phyloP scores from a whole-genome alignment of 2,888 invertebrate species.

The Pediacus dermestoides region DNA sequence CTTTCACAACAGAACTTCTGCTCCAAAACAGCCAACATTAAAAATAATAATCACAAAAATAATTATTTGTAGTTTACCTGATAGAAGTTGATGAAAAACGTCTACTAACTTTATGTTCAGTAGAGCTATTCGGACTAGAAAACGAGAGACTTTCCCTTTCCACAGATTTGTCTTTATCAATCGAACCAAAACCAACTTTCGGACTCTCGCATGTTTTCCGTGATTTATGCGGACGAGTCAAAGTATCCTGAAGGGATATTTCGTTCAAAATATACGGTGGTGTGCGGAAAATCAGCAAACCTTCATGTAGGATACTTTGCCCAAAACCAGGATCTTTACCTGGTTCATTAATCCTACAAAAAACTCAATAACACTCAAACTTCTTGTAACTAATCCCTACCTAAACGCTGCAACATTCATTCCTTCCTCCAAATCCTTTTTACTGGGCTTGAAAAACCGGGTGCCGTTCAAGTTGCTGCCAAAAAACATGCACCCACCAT shows the following conservation, averaged over 20 bases:
- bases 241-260: conserved; percentile 68
- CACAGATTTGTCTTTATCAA: conserved; percentile 32
- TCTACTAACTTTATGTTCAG: conserved; percentile 48
- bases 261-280: conserved; percentile 80
- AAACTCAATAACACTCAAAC: conserved; percentile 11
- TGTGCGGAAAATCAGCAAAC: conserved; percentile 84
- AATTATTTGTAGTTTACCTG: conserved; percentile 42
- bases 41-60: conserved; percentile 10
- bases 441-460: conserved; percentile 81
- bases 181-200: conserved; percentile 23
- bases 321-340: conserved; percentile 88
- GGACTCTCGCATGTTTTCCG: conserved; percentile 32
- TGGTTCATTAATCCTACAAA: conserved; percentile 64
- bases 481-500: conserved; percentile 93
- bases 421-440: conserved; percentile 76
- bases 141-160: conserved; percentile 35
- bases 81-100: conserved; percentile 64
- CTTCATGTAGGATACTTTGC: conserved; percentile 85
- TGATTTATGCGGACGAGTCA: conserved; percentile 20
- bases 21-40: conserved; percentile 16
- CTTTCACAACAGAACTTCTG: conserved; percentile 46
- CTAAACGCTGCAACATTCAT: conserved; percentile 77
- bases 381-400: conserved; percentile 42
- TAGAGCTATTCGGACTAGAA: conserved; percentile 48
- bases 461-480: conserved; percentile 87